Evolutionary conservation across 2,888 invertebrate species (phyloP).

Genomic region (Agrochola litura): DNA sequence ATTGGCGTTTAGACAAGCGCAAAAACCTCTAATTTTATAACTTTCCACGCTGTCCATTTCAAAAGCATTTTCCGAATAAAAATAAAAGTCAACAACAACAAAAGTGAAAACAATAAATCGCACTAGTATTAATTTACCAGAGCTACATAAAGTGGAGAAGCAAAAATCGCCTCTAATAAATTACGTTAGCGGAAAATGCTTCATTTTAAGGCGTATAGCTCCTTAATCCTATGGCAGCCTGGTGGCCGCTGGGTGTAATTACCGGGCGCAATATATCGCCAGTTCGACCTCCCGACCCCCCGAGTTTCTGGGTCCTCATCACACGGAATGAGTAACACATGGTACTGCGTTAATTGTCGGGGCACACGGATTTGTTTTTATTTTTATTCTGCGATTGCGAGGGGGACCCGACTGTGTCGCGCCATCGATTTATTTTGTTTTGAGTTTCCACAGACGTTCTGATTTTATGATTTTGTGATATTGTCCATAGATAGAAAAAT

Average conservation of each 20-base stretch:
- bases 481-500: not conserved
- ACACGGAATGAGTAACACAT: constrained; percentile 86
- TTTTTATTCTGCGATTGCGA: constrained; percentile 81
- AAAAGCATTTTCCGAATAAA: constrained; percentile 27
- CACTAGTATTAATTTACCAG: constrained; percentile 70
- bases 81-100: constrained; percentile 56
- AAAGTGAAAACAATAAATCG: constrained; percentile 62
- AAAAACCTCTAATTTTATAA: constrained; percentile 16
- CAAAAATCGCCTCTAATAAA: constrained; percentile 79
- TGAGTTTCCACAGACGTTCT: constrained; percentile 39
- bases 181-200: constrained; percentile 80
- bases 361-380: constrained; percentile 84
- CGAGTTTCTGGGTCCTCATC: constrained; percentile 78
- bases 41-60: constrained; percentile 35
- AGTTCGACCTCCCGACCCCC: constrained; percentile 72
- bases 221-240: constrained; percentile 84
- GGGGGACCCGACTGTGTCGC: constrained; percentile 68
- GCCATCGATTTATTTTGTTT: constrained; percentile 69
- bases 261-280: constrained; percentile 85
- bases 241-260: constrained; percentile 86
- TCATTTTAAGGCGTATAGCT: constrained; percentile 85
- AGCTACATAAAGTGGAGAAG: constrained; percentile 70
- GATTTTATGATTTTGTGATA: constrained; percentile 58
- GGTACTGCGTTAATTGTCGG: constrained; percentile 86
- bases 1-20: not conserved